These are phyloP conservation scores for Acrossocheilus wenchowensis DNA, from an alignment of 2,797 vertebrate species.

Conservation along the genomic window DNA sequence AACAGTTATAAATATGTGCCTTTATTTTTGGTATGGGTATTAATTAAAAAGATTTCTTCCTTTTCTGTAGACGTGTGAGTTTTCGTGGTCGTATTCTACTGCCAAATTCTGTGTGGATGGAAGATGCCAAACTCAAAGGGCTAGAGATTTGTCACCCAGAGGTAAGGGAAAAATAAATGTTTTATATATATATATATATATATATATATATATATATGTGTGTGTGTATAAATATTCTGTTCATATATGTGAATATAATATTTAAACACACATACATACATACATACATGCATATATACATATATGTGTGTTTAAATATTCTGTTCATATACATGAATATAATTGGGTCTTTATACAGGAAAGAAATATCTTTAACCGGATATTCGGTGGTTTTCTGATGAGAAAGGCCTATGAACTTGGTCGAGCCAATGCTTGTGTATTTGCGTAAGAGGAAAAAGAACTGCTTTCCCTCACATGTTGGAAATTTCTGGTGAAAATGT, in stretches of 20 bases:
- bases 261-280: no score
- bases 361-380: conserved; percentile 96
- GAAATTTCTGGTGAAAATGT: conserved; percentile 52
- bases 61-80: conserved; percentile 85
- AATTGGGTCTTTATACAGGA: conserved; percentile 74
- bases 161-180: background rate
- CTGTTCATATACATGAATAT: background rate
- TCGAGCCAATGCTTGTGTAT: conserved; percentile 94
- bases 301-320: conserved; percentile 57
- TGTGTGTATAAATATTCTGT: conserved; percentile 57
- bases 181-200: background rate
- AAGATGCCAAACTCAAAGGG: background rate
- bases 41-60: background rate
- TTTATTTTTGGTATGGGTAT: background rate
- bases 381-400: conserved; percentile 98
- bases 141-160: background rate
- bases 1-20: background rate
- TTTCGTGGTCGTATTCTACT: conserved; percentile 58
- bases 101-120: background rate
- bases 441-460: conserved; percentile 77
- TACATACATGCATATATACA: no score
- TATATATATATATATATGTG: no score
- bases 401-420: conserved; percentile 95
- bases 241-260: background rate
- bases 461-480: background rate